Evolutionary conservation across 1,140 invertebrate species (phyloP), one percentile per base, ranked within the genome.

Genomic region (Philotrypesis tridentata): DNA sequence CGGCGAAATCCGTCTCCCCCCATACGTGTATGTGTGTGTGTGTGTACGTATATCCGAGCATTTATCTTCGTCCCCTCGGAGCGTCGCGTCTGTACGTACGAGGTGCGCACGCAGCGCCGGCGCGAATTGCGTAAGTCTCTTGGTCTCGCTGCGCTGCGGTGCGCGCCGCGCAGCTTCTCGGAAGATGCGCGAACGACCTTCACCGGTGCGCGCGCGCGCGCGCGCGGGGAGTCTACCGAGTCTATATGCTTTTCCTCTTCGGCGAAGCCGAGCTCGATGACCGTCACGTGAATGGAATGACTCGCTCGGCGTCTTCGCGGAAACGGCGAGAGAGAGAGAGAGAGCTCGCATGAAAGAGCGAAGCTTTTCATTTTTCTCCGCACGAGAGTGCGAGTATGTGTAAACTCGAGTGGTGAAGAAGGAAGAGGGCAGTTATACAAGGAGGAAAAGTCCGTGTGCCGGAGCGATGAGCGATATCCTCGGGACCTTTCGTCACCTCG

Each of bases 111-210:
- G 17, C 48, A 21, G 48, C 61, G 31, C 61, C 63, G n/a, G 81
- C 72, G 82, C 85, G 85, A 88, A 88, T 89, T 87, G 87, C 87
- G 86, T 87, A 88, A 88, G 85, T 86, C 85, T 11, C 33, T 37
- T 37, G 4, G 33, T 37, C 33, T 37, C 4, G 4, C 3, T 37
- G 33, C 75, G 84, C n/a, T n/a, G n/a, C n/a, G n/a, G n/a, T n/a
- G n/a, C n/a, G n/a, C n/a, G n/a, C n/a, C n/a, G n/a, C n/a, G 84
- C 81, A 7, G 70, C 55, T 88, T 88, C 88, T 89, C 83, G 80
- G 87, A 88, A 88, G 85, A 85, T 48, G 83, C 74, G 68, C 70
- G 85, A 48, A 70, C 74, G 83, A 79, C 74, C 78, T 77, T 83
- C 77, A 25, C 77, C 79, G 82, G 65, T 29, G 76, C 31, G 80